Conservation (phyloP, 1,140 invertebrate genomes). For the Epicauta chinensis region DNA sequence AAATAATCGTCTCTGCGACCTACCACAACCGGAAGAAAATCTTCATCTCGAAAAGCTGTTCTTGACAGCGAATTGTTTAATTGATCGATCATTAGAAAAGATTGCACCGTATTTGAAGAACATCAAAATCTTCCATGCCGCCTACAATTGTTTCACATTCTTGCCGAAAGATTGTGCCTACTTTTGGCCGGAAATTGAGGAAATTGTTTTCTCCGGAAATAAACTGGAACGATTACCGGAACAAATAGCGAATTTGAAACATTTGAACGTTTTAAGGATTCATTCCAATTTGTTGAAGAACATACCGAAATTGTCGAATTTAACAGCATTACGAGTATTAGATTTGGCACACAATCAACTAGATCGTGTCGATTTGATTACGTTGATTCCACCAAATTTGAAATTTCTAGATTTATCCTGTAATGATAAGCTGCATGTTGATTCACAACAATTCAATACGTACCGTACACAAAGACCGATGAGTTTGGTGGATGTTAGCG, state of each 20-base stretch:
- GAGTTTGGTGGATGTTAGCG: constrained; percentile 75
- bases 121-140: constrained; percentile 65
- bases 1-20: constrained; percentile 65
- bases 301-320: constrained; percentile 68
- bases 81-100: constrained; percentile 62
- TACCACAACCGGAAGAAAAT: constrained; percentile 55
- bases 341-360: constrained; percentile 81
- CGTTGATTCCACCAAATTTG: constrained; percentile 70
- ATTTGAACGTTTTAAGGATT: constrained; percentile 68
- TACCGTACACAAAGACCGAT: constrained; percentile 71
- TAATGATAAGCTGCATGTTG: constrained; percentile 71
- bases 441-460: constrained; percentile 70
- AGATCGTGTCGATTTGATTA: constrained; percentile 66
- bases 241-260: constrained; percentile 62
- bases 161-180: constrained; percentile 68
- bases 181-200: constrained; percentile 72
- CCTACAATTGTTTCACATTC: constrained; percentile 69
- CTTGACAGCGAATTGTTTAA: constrained; percentile 70
- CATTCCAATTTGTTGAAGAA: constrained; percentile 73
- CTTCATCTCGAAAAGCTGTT: constrained; percentile 64
- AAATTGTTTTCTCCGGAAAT: constrained; percentile 77
- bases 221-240: constrained; percentile 69
- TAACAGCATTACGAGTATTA: constrained; percentile 67
- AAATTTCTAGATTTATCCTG: constrained; percentile 81
- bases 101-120: constrained; percentile 48